Evolutionary conservation across 2,797 vertebrate species (phyloP), one percentile per base, ranked within the genome.

Genomic region (Zalophus californianus): DNA sequence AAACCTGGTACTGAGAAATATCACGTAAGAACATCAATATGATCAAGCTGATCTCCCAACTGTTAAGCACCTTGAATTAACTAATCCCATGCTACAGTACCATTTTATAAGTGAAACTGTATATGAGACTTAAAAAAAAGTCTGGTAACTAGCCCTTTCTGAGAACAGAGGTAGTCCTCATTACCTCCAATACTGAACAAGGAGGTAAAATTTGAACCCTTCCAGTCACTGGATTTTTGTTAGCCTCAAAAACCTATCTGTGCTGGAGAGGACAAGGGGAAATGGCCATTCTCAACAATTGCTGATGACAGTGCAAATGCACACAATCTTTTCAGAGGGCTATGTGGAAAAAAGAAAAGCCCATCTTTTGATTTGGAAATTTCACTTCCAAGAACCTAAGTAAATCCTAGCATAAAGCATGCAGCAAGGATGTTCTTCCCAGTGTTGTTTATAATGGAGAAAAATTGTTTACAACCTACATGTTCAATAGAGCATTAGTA

Each of bases 21-120:
- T 38, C 75, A 92, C 27, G 48, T 82, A 95, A 48, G 54, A 95
- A 38, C 27, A 94, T 35, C 78, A 84, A 54, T 54, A 60, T 48
- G n/a, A 92, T 35, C 56, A 91, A 75, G 32, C 35, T 16, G 4
- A 93, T 50, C 79, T 88, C 54, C 32, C 68, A 86, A 83, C 12
- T 86, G 27, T 41, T 35, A 91, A 80, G 16, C 2, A 86, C 38
- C 50, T 3, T 86, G n/a, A 95, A 87, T n/a, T 78, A 92, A 82
- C 72, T 18, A 62, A 91, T n/a, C 44, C 41, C 21, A 82, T n/a
- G 10, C 38, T 58, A 66, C 29, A 35, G 16, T 82, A 56, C 56
- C 15, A 89, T 75, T 78, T 90, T 72, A 7, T 73, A 73, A 73
- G 15, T 60, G 44, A 78, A 95, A 95, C 7, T 29, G 2, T 23